Evolutionary conservation across 2,888 invertebrate species (phyloP).

Genomic region (Caenorhabditis plicata): DNA sequence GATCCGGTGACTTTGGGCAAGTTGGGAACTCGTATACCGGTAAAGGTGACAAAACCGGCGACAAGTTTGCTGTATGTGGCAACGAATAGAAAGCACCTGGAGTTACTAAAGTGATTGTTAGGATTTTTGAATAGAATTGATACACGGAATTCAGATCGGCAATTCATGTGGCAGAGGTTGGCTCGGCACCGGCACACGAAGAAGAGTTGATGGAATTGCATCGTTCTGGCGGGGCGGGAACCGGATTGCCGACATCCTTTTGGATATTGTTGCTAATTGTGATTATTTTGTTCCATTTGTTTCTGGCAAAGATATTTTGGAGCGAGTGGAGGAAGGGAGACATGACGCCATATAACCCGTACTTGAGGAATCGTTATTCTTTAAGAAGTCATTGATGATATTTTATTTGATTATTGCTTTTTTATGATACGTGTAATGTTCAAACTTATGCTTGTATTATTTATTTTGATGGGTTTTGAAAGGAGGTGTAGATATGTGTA

Average conservation of each 20-base stretch:
- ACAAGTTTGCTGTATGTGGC: slow-evolving; percentile 89
- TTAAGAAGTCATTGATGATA: too few species aligned
- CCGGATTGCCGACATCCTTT: slow-evolving; percentile 85
- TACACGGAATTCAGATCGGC: slow-evolving; percentile 18
- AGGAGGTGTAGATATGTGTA: too few species aligned
- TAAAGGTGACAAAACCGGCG: slow-evolving; percentile 73
- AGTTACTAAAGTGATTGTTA: slow-evolving; percentile 74
- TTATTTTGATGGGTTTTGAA: too few species aligned
- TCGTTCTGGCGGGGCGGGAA: slow-evolving; percentile 77
- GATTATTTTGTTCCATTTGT: slow-evolving; percentile 86
- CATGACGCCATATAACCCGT: slow-evolving; percentile 51
- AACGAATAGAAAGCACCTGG: slow-evolving; percentile 84
- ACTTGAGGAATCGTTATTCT: slow-evolving; percentile 42
- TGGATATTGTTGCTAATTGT: slow-evolving; percentile 87
- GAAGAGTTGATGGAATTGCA: slow-evolving; percentile 86
- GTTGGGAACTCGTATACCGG: slow-evolving; percentile 31
- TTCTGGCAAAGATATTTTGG: slow-evolving; percentile 86
- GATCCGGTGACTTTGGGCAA: slow-evolving; percentile 73
- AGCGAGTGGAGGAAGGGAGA: slow-evolving; percentile 68
- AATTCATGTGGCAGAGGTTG: slow-evolving; percentile 49
- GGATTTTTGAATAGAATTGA: not conserved
- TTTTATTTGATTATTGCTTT: slow-evolving; percentile 5
- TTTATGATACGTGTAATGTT: too few species aligned
- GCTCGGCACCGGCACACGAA: slow-evolving; percentile 82
- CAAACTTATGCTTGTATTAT: too few species aligned